Percentiles rank a stretch among this genome's conserved stretches.
Evolutionary conservation across 2,113 vertebrate species (phyloP).

Genomic region (Cinclus cinclus): DNA sequence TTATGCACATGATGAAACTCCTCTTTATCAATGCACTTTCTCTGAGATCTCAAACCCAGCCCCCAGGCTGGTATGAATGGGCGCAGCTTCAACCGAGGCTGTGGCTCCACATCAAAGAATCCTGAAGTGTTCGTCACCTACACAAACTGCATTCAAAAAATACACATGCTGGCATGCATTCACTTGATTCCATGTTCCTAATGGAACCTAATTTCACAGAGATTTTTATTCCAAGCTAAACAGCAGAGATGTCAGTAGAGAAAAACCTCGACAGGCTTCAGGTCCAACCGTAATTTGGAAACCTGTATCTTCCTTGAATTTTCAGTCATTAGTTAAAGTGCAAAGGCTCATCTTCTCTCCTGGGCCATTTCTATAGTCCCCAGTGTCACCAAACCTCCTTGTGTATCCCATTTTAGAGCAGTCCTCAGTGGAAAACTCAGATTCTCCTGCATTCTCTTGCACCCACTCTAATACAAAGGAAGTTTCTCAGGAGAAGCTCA

Average conservation of each 20-base stretch:
- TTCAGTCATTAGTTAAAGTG: background rate
- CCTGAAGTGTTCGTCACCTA: background rate
- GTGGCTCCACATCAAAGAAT: conserved; percentile 44
- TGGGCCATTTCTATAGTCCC: background rate
- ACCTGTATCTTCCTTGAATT: background rate
- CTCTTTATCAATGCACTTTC: background rate
- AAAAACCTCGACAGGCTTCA: background rate
- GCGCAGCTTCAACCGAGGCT: background rate
- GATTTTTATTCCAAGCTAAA: background rate
- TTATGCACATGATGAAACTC: background rate
- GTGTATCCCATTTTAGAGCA: background rate
- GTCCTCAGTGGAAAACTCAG: background rate
- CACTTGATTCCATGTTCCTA: background rate
- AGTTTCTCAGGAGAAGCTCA: background rate
- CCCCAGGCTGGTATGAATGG: background rate
- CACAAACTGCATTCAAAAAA: conserved; percentile 7
- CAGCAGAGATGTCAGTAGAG: background rate
- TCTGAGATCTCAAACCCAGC: background rate
- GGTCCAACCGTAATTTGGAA: background rate
- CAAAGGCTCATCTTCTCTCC: background rate
- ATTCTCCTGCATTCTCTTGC: background rate
- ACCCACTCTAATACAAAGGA: background rate
- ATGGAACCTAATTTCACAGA: background rate
- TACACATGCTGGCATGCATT: background rate
- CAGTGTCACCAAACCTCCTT: background rate